Conservation (phyloP, 2,888 invertebrate species). For the Diadegma fenestrale region DNA sequence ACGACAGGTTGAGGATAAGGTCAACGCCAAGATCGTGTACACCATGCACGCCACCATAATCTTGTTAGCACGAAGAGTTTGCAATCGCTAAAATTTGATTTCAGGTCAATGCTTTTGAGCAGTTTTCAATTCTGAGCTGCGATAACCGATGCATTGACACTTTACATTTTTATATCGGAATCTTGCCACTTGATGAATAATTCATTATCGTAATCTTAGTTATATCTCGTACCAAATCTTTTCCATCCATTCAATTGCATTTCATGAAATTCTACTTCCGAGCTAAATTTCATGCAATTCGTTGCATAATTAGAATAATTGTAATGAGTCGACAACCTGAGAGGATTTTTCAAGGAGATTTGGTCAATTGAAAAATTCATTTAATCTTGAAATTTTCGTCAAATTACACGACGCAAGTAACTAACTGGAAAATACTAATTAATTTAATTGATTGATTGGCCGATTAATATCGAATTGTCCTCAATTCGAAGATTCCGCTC, state of each 20-base stretch:
- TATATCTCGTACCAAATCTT: background rate
- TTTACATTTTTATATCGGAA: background rate
- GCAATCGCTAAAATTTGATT: constrained; percentile 30
- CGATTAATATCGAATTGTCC: background rate
- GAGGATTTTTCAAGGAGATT: background rate
- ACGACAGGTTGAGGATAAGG: constrained; percentile 58
- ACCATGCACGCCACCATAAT: constrained; percentile 36
- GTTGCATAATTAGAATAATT: background rate
- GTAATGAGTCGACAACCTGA: background rate
- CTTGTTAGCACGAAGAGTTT: constrained; percentile 52
- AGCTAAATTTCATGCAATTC: background rate
- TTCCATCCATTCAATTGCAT: background rate
- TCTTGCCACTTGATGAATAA: background rate
- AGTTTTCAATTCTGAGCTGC: background rate
- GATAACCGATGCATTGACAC: background rate
- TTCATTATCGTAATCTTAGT: background rate
- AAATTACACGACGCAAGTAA: background rate
- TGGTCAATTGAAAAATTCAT: background rate
- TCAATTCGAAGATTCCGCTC: no score
- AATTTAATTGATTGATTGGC: background rate
- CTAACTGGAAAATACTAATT: background rate
- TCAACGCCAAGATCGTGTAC: constrained; percentile 63
- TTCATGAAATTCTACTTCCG: background rate
- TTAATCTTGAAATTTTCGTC: background rate
- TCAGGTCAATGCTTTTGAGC: constrained; percentile 44